Conservation (phyloP, 2,113 vertebrate genomes). For the Suncus etruscus region DNA sequence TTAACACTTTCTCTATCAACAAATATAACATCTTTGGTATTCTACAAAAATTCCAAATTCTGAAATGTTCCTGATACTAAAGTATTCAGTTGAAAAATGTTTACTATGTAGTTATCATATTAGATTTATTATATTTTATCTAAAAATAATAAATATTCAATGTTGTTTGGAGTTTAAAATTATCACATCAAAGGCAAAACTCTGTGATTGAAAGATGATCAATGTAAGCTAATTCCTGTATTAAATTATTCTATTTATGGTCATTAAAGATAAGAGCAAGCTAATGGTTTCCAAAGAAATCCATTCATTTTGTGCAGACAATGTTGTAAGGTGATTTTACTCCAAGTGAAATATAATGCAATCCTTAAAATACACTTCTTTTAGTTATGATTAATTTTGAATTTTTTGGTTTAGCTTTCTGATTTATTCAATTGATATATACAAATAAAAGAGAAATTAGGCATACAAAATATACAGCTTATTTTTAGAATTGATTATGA, state of each 20-base stretch:
- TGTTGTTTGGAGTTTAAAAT: slow-evolving; percentile 10
- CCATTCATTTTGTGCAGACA: background rate
- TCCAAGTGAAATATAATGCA: slow-evolving; percentile 38
- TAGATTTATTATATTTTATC: background rate
- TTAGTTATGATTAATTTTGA: slow-evolving; percentile 46
- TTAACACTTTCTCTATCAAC: background rate
- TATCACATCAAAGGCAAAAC: slow-evolving; percentile 2
- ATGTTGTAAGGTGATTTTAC: background rate
- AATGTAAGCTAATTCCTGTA: background rate
- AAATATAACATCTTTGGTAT: background rate
- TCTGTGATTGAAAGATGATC: slow-evolving; percentile 8
- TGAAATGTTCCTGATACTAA: background rate
- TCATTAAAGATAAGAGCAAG: background rate
- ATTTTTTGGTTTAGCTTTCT: slow-evolving; percentile 31
- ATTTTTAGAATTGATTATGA: slow-evolving; percentile 2
- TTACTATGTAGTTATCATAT: background rate
- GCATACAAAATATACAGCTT: background rate
- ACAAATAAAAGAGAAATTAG: slow-evolving; percentile 27
- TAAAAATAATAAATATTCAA: background rate
- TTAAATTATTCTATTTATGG: background rate
- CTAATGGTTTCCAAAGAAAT: background rate
- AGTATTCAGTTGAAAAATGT: background rate
- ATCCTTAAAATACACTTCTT: slow-evolving; percentile 23
- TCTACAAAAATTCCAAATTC: slow-evolving; percentile 12
- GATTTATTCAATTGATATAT: background rate